These are phyloP conservation scores for Vicugna pacos DNA, from an alignment of 2,113 vertebrate genomes.

Conservation along the genomic window DNA sequence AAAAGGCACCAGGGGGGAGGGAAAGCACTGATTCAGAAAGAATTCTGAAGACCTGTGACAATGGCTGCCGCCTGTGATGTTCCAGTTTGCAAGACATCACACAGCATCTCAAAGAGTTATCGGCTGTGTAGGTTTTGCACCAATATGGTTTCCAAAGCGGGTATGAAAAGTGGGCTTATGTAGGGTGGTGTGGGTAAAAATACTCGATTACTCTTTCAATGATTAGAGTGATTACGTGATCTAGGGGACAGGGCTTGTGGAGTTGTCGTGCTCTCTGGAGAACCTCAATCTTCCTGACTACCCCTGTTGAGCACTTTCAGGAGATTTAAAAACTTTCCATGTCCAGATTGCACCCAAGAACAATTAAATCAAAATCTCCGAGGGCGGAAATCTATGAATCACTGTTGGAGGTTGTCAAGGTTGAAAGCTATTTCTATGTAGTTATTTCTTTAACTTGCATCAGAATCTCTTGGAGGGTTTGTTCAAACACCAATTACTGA, in stretches of 20 bases:
- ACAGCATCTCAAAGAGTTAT: neutral
- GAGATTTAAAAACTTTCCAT: neutral
- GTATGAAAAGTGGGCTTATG: neutral
- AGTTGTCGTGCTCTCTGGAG: neutral
- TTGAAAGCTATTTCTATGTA: neutral
- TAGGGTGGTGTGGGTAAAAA: neutral
- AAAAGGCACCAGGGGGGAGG: neutral
- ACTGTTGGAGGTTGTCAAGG: neutral
- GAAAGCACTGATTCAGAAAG: neutral
- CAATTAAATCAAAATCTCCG: neutral
- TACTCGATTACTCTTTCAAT: neutral
- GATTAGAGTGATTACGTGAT: too few species aligned
- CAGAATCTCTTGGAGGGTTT: neutral
- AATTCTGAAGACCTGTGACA: neutral
- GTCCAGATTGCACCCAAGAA: neutral
- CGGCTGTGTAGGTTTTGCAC: neutral
- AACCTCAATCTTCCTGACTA: neutral
- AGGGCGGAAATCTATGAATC: neutral
- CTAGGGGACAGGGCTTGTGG: fast-evolving
- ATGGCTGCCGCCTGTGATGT: neutral
- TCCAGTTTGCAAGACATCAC: neutral
- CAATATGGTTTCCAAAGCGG: neutral
- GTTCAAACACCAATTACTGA: neutral
- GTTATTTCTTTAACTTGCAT: neutral
- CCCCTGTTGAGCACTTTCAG: neutral